Evolutionary conservation across 2,113 vertebrate species (phyloP).

Genomic region (Willisornis vidua): DNA sequence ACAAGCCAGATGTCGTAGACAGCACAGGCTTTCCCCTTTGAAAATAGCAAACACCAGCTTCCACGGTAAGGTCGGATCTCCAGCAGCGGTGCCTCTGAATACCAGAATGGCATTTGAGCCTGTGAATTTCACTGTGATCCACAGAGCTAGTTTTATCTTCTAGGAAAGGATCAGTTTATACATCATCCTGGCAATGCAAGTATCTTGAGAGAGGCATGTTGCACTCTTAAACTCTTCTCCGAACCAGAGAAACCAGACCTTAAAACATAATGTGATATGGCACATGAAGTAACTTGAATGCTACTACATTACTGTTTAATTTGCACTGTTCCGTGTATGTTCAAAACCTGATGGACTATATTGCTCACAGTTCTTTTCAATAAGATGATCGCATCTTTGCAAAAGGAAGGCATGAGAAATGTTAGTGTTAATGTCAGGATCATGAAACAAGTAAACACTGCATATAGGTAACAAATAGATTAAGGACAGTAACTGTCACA

Average conservation of each 20-base stretch:
- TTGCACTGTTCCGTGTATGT: not conserved
- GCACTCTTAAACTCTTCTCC: not conserved
- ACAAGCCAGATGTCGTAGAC: conserved; percentile 48
- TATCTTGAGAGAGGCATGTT: not conserved
- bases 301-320: not conserved
- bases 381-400: not conserved
- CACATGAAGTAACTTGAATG: not conserved
- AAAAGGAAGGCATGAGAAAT: not conserved
- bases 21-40: not conserved
- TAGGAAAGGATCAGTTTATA: conserved; percentile 45
- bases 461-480: not conserved
- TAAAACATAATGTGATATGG: not conserved
- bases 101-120: conserved; percentile 36
- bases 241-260: not conserved
- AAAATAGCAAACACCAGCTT: not conserved
- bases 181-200: conserved; percentile 43
- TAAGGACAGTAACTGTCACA: not conserved
- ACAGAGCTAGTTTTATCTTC: conserved; percentile 26
- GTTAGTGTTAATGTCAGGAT: not conserved
- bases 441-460: not conserved
- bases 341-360: not conserved
- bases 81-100: not conserved
- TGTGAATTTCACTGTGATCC: conserved; percentile 59
- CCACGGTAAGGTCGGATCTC: not conserved
- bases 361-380: not conserved